Conservation (phyloP, 2,113 vertebrate genomes). For the Crocuta crocuta region DNA sequence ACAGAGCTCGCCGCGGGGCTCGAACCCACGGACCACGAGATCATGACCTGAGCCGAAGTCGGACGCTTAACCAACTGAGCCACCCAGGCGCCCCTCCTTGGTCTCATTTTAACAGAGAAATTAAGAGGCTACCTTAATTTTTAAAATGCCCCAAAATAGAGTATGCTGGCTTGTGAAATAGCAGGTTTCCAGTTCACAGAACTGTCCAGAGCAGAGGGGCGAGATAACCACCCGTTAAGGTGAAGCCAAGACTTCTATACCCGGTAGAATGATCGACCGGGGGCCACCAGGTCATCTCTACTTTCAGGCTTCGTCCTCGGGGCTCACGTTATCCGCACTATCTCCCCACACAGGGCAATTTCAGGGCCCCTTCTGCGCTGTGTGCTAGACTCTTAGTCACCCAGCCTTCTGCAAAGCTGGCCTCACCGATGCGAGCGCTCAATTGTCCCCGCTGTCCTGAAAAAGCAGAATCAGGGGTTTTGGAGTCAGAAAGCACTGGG, state of each 20-base stretch:
- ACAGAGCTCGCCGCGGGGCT: no score
- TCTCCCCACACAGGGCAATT: neutral
- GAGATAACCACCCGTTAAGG: fast-evolving
- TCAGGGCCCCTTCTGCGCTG: fast-evolving
- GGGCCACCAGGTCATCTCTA: neutral
- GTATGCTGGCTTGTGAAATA: neutral
- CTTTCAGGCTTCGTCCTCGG: neutral
- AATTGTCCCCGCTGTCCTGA: neutral
- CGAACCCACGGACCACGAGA: no score
- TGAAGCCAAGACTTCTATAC: neutral
- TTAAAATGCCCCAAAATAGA: neutral
- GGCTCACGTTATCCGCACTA: no score
- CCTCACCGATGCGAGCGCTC: fast-evolving
- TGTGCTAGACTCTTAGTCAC: no score
- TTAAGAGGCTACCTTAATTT: neutral
- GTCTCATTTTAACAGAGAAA: neutral
- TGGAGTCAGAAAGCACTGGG: neutral
- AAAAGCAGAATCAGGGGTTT: neutral
- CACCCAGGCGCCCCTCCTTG: no score
- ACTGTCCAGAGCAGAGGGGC: no score
- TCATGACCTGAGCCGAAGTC: no score
- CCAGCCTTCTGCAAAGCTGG: neutral
- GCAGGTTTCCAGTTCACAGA: neutral
- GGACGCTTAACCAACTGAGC: no score
- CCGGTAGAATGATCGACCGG: fast-evolving